Base-by-base conservation (phyloP, 2,888 invertebrate genomes). In the Galeruca laticollis region DNA sequence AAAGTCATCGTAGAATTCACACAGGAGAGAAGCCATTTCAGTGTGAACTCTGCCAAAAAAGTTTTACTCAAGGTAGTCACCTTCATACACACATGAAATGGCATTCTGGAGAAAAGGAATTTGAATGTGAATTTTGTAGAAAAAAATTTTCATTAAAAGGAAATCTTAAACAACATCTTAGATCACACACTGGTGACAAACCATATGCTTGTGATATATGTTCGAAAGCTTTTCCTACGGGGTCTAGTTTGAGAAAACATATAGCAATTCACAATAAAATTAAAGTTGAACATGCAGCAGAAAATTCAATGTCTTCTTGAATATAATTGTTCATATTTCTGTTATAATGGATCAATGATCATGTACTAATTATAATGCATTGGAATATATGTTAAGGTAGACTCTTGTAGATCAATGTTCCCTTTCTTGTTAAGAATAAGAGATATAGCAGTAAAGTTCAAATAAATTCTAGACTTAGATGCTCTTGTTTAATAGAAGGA, bases 31-130 rank as follows among this genome's bases (percentile, higher is more conserved):
- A 47, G 15, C 47, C 47, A 18, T 47, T 47, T 9, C 6, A 47
- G 10, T 47, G 47, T 18, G 15, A 47, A 18, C 15, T 47, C 15
- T 47, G 47, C 10, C 4, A 15, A 2, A 47, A 47, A 47, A 47
- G 47, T 47, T 47, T 47, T 10, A 47, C 47, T 47, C 47, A 47
- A 47, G 47, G 47, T 15, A 47, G 47, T 47, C 47, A 47, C 10
- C 47, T 47, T 47, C n/a, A 47, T 18, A 47, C 47, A 9, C 47
- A 47, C 47, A 47, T 47, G 47, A 47, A 47, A 9, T 47, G 47
- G 47, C 47, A 47, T 15, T 9, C 47, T 9, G 47, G 47, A 1
- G 47, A 47, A 47, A 47, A 47, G 15, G 18, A 47, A 47, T 47
- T 47, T 18, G 47, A 47, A 18, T 47, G 47, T 18, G 18, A 47